Evolutionary conservation across 2,888 invertebrate genomes (phyloP).

Genomic region (Lamellibrachia satsuma): DNA sequence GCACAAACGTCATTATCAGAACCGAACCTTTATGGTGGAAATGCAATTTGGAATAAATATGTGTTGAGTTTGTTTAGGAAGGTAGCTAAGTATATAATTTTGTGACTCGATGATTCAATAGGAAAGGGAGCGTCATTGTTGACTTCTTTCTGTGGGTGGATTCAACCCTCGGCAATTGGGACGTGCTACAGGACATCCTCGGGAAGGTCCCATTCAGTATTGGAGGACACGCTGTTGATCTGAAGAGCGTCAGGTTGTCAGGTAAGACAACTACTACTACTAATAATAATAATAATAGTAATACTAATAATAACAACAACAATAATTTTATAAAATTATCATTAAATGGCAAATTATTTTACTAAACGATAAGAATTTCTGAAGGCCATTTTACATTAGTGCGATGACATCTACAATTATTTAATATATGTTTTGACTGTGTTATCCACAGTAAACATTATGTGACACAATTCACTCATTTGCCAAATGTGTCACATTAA

Average conservation of each 20-base stretch:
- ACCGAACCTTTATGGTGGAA: no score
- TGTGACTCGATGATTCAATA: neutral
- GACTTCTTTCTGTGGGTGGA: neutral
- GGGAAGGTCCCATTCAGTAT: neutral
- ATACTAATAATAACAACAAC: no score
- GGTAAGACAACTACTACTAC: neutral
- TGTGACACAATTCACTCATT: neutral
- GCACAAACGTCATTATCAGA: no score
- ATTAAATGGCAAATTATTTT: no score
- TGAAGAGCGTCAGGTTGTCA: neutral
- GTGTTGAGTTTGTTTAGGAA: no score
- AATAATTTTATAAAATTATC: no score
- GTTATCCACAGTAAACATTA: neutral
- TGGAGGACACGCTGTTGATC: neutral
- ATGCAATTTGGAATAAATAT: no score
- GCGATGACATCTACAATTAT: no score
- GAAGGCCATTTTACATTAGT: no score
- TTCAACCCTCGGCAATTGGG: neutral
- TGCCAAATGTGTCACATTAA: neutral
- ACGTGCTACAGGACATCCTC: neutral
- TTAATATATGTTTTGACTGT: no score
- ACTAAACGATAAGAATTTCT: no score
- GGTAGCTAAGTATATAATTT: neutral
- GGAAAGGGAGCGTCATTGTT: slow-evolving; percentile 10
- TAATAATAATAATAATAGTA: no score